phyloP scores from a whole-genome alignment of 2,113 vertebrate species.

The Daphoenositta chrysoptera region DNA sequence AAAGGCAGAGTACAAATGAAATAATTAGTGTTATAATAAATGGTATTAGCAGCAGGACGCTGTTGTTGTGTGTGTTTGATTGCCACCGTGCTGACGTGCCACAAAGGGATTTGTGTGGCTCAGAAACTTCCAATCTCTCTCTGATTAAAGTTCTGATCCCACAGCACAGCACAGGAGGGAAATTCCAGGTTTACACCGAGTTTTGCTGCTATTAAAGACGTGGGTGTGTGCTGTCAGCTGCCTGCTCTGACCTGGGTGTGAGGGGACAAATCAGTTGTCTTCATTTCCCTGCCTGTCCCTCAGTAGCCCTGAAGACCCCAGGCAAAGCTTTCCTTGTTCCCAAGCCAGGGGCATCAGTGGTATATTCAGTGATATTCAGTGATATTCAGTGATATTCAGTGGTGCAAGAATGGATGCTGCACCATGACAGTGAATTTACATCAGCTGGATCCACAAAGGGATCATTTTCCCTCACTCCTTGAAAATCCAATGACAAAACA shows the following conservation, averaged over 20 bases:
- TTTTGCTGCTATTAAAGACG: not conserved
- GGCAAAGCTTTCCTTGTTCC: not conserved
- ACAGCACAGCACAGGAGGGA: not conserved
- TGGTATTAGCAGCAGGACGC: not conserved
- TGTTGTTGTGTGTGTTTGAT: rapidly evolving
- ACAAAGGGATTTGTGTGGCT: not conserved
- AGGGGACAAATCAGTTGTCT: not conserved
- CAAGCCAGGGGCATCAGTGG: not conserved
- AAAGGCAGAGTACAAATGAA: not conserved
- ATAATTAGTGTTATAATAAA: rapidly evolving
- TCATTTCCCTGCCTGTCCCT: not conserved
- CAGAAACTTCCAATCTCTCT: not conserved
- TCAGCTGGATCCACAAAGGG: not conserved
- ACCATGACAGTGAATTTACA: not conserved
- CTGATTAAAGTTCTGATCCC: not conserved
- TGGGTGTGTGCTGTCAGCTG: not conserved
- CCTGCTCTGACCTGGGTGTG: not conserved
- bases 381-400: no score
- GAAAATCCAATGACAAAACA: not conserved
- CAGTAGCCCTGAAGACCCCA: not conserved
- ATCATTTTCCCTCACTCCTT: not conserved
- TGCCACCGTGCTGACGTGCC: rapidly evolving
- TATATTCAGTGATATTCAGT: no score
- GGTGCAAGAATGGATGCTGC: not conserved
- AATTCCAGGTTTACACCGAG: not conserved